These are phyloP conservation scores for Drosophila sucinea DNA, from an alignment of 1,140 invertebrate genomes.

Conservation along the genomic window DNA sequence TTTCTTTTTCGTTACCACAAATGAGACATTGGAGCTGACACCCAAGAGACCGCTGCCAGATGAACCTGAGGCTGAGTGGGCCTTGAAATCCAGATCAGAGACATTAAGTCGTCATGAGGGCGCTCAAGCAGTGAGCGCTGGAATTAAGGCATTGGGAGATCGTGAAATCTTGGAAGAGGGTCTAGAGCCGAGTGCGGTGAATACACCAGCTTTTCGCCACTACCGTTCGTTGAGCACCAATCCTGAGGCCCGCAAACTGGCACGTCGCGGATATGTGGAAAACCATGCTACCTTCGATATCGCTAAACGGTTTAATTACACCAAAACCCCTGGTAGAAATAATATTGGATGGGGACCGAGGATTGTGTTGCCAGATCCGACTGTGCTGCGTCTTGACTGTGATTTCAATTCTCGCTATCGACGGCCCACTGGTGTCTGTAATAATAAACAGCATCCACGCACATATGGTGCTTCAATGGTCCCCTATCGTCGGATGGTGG, in stretches of 20 bases:
- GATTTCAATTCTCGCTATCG: conserved; percentile 85
- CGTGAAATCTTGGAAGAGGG: conserved; percentile 85
- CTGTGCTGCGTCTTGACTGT: conserved; percentile 51
- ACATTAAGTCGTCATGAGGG: conserved; percentile 33
- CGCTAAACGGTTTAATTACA: conserved; percentile 76
- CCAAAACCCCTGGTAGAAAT: conserved; percentile 72
- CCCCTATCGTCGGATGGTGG: conserved; percentile 87
- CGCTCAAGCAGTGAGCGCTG: conserved; percentile 77
- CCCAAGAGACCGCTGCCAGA: conserved; percentile 58
- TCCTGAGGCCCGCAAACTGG: conserved; percentile 85
- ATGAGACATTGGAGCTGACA: conserved; percentile 34
- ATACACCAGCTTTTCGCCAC: conserved; percentile 87
- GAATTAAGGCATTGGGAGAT: conserved; percentile 85
- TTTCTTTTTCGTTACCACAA: conserved; percentile 66
- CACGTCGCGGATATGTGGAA: conserved; percentile 86
- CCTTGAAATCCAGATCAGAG: conserved; percentile 34
- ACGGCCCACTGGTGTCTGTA: conserved; percentile 91
- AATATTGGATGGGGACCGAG: conserved; percentile 85
- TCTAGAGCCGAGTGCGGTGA: conserved; percentile 83
- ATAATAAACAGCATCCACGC: conserved; percentile 88
- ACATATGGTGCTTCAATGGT: conserved; percentile 89
- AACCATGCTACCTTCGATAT: conserved; percentile 87
- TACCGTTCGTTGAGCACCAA: conserved; percentile 87
- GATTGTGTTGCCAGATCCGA: conserved; percentile 77
- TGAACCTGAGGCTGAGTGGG: conserved; percentile 69